Percentiles rank a stretch among this genome's conserved stretches.
Conservation (phyloP, 2,797 vertebrate species). For the Muscicapa striata region DNA sequence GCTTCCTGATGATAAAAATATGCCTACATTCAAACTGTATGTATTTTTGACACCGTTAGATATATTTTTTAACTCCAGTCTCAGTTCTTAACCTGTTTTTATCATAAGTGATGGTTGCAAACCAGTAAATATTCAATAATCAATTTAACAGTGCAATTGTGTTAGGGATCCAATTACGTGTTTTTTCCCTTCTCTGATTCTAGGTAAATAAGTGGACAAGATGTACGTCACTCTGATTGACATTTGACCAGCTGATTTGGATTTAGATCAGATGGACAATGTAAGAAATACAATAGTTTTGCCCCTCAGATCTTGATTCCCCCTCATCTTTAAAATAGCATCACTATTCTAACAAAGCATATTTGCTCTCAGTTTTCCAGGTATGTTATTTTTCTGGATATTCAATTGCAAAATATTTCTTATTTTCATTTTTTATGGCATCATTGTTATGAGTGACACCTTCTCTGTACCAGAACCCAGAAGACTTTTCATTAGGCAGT, state of each 20-base stretch:
- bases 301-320: conserved; percentile 18
- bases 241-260: conserved; percentile 52
- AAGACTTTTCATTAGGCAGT: conserved; percentile 16
- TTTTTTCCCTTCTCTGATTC: conserved; percentile 39
- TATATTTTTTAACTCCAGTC: background rate
- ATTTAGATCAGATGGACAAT: conserved; percentile 43
- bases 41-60: conserved; percentile 32
- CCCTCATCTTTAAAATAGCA: background rate
- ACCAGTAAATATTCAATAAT: conserved; percentile 56
- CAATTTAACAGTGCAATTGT: conserved; percentile 26
- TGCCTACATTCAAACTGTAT: background rate
- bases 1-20: background rate
- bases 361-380: background rate
- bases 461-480: background rate
- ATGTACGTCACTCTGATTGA: conserved; percentile 4
- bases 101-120: background rate
- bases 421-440: conserved; percentile 57
- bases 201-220: conserved; percentile 31
- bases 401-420: conserved; percentile 14
- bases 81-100: conserved; percentile 27
- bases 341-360: background rate
- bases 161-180: conserved; percentile 29
- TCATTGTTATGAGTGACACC: background rate
- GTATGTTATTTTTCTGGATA: conserved; percentile 28
- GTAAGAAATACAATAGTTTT: conserved; percentile 25